phyloP scores from a whole-genome alignment of 2,113 vertebrate species.

The Brachypteracias leptosomus region DNA sequence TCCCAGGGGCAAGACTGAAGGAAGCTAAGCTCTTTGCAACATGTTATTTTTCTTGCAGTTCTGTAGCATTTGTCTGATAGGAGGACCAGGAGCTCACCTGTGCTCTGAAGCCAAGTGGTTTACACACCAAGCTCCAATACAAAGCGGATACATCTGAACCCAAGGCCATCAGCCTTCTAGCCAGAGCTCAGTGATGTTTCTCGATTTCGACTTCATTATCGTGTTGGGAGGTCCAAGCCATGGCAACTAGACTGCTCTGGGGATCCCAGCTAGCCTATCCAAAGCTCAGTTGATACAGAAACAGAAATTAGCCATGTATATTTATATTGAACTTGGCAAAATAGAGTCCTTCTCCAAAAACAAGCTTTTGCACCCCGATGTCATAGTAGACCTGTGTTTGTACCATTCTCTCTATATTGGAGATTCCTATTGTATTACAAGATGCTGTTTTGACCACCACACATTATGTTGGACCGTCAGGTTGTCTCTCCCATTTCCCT shows the following conservation, averaged over 20 bases:
- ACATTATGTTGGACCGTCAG: background rate
- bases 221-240: background rate
- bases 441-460: background rate
- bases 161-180: background rate
- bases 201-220: background rate
- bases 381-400: background rate
- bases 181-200: background rate
- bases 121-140: background rate
- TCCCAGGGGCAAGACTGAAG: background rate
- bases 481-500: background rate
- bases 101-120: background rate
- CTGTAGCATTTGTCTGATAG: background rate
- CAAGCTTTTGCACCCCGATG: background rate
- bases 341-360: background rate
- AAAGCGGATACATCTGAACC: background rate
- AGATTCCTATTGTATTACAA: background rate
- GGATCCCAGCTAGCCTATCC: background rate
- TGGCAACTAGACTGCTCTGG: background rate
- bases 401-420: background rate
- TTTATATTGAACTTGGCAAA: background rate
- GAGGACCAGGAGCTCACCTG: background rate
- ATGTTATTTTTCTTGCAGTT: background rate
- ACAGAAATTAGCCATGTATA: background rate
- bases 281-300: background rate
- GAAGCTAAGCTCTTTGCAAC: background rate